Conservation (phyloP, 2,888 invertebrate genomes). For the Oligia fasciuncula region DNA sequence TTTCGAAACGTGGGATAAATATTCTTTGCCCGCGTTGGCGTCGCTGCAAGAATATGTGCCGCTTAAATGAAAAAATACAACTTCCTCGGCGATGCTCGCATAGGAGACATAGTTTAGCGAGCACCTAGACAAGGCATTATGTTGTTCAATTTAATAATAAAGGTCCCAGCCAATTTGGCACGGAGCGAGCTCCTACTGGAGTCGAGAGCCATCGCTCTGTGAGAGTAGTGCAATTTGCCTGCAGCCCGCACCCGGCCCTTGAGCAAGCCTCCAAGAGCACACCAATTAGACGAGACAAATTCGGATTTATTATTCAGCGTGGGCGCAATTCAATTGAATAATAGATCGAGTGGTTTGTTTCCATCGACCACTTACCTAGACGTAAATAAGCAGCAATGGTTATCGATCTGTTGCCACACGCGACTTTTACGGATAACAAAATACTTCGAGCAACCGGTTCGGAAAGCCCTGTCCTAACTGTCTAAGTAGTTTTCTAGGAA, state of each 20-base stretch:
- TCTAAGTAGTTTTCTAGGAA: constrained; percentile 50
- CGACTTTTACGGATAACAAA: constrained; percentile 52
- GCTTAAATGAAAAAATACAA: constrained; percentile 66
- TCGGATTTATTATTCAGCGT: constrained; percentile 83
- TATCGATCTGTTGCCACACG: constrained; percentile 66
- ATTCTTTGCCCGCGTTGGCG: constrained; percentile 20
- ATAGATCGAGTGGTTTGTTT: constrained; percentile 73
- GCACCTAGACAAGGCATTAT: constrained; percentile 74
- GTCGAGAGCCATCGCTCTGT: constrained; percentile 77
- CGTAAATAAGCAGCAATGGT: constrained; percentile 63
- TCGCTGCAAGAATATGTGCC: constrained; percentile 46
- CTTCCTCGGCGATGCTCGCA: constrained; percentile 60
- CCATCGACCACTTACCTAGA: constrained; percentile 66
- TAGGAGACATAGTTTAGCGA: constrained; percentile 59
- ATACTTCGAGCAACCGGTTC: constrained; percentile 31
- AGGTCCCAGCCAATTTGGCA: constrained; percentile 82
- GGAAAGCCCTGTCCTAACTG: constrained; percentile 35
- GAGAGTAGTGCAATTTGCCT: constrained; percentile 83
- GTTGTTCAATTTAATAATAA: constrained; percentile 83
- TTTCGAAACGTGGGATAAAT: background rate
- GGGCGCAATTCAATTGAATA: constrained; percentile 79
- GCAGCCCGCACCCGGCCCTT: constrained; percentile 76
- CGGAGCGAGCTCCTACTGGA: constrained; percentile 66
- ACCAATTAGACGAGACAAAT: constrained; percentile 86
- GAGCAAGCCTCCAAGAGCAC: constrained; percentile 74